Base-by-base conservation (phyloP, 2,113 vertebrate genomes). In the Cynoglossus semilaevis region DNA sequence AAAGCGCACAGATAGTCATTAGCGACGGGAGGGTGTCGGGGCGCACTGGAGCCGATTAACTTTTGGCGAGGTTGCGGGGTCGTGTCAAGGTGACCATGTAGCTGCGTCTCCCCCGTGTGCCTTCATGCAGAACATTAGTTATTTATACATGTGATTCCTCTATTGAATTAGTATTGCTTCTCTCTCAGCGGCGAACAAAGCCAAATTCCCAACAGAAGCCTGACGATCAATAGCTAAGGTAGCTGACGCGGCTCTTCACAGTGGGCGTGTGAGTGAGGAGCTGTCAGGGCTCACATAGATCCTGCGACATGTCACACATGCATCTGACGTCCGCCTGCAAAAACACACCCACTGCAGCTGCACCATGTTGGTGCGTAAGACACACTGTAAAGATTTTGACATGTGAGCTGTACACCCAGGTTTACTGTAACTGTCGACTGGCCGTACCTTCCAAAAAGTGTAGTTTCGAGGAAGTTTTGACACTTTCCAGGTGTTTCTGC, bases 101-200 rank as follows among this genome's bases (percentile, higher is more conserved):
- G 62, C 14, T 55, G 76, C 82, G 72, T 73, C 74, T 40, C 77
- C 82, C 68, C 52, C 29, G 43, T 15, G 47, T 13, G 17, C 73
- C 60, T 43, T 84, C 78, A 66, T 85, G 75, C 72, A 66, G 73
- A 80, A 71, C 85, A 83, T 79, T 77, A 80, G 75, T 88, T 88
- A 90, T 90, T 88, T 85, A 87, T 85, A 71, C 78, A 67, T 81
- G 43, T 87, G 85, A 87, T 88, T 88, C 80, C 74, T 90, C 75
- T 61, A 77, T 90, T 87, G 81, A 83, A 88, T 89, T 80, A 75
- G 38, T 84, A 85, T 83, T 51, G 54, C 73, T 68, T 58, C 57
- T 85, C 62, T 58, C 4, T 0, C 48, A 43, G 77, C 51, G 58
- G 48, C 46, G 63, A 70, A 87, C 85, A 61, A 58, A 41, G 46